These are phyloP conservation scores for Xylota sylvarum DNA, from an alignment of 2,888 invertebrate genomes.

Conservation along the genomic window DNA sequence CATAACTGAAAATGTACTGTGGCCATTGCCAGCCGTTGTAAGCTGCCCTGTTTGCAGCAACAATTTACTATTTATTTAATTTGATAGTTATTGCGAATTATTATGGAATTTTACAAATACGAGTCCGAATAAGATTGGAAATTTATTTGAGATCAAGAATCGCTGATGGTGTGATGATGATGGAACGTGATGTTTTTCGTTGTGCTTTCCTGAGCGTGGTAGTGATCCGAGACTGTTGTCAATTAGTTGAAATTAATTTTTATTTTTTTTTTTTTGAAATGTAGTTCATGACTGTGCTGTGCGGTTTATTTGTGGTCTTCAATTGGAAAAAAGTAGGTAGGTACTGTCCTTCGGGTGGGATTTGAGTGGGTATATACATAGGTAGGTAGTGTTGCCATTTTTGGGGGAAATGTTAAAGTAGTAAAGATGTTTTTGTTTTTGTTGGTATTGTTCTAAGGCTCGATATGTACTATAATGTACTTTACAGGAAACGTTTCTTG, in stretches of 20 bases:
- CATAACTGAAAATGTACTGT: conserved; percentile 52
- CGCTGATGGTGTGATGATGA: conserved; percentile 24
- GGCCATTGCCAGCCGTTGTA: conserved; percentile 19
- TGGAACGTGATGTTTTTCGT: conserved; percentile 42
- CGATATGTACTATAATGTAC: too few species aligned
- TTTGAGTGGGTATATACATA: not conserved
- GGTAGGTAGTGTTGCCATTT: conserved; percentile 7
- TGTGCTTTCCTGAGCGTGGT: not conserved
- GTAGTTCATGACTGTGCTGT: conserved; percentile 45
- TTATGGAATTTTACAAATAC: conserved; percentile 41
- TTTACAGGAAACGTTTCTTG: too few species aligned
- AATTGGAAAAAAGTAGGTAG: conserved; percentile 9
- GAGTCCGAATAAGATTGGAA: conserved; percentile 41
- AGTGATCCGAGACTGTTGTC: conserved; percentile 26
- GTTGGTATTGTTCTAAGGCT: too few species aligned
- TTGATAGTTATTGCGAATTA: conserved; percentile 57
- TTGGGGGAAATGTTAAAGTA: not conserved
- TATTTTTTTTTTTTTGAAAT: conserved; percentile 63
- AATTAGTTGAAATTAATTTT: conserved; percentile 61
- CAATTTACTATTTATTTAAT: conserved; percentile 55
- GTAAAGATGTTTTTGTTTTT: too few species aligned
- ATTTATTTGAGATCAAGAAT: conserved; percentile 35
- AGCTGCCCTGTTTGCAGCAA: conserved; percentile 36
- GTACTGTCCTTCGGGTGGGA: conserved; percentile 4
- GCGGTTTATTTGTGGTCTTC: conserved; percentile 10